phyloP scores from a whole-genome alignment of 1,140 invertebrate species.

The Papilio glaucus region DNA sequence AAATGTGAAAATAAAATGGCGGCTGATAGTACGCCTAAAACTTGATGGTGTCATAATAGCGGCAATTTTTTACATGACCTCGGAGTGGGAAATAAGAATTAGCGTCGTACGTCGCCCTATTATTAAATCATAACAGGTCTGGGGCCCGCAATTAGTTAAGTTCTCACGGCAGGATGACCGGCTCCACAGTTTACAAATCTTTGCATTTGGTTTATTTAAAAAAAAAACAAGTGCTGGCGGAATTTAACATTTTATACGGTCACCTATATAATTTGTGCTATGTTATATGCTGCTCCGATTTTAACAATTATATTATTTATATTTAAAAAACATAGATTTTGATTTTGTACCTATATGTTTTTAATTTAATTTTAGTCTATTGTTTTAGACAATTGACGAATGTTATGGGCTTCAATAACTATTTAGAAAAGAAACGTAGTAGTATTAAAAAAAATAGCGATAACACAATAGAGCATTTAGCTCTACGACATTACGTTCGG shows the following conservation, averaged over 20 bases:
- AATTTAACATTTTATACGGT: neutral
- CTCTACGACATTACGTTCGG: too few relatives aligned
- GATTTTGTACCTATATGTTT: too few relatives aligned
- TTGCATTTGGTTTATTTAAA: conserved; percentile 12
- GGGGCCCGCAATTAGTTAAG: conserved; percentile 55
- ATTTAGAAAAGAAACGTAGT: too few relatives aligned
- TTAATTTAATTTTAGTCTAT: too few relatives aligned
- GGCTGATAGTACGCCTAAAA: conserved; percentile 44
- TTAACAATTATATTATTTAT: neutral
- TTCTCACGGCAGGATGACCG: conserved; percentile 40
- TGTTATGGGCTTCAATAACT: too few relatives aligned
- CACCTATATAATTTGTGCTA: too few relatives aligned
- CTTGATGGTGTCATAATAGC: conserved; percentile 57
- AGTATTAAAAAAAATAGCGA: too few relatives aligned
- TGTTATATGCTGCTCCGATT: neutral
- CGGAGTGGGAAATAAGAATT: conserved; percentile 57
- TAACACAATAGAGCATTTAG: too few relatives aligned
- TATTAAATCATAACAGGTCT: conserved; percentile 64
- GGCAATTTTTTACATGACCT: conserved; percentile 56
- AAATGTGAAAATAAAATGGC: conserved; percentile 46
- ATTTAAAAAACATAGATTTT: too few relatives aligned
- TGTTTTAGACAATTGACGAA: too few relatives aligned
- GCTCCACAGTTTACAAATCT: neutral
- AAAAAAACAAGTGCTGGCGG: neutral
- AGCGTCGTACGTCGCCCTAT: conserved; percentile 62